Conservation (phyloP, 2,113 vertebrate genomes). For the Oreochromis tanganicae region DNA sequence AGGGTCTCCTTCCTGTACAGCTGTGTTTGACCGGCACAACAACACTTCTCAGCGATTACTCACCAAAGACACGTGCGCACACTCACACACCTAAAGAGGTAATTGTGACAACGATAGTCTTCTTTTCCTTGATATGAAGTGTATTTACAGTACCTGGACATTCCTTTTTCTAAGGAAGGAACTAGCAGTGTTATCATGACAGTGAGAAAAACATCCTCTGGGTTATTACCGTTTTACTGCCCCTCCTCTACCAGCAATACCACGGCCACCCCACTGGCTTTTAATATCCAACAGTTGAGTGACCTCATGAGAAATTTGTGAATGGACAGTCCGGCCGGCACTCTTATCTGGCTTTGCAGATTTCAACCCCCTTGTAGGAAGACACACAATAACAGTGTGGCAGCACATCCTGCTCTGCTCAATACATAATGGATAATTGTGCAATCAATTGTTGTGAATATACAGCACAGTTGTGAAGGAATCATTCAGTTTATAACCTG, state of each 20-base stretch:
- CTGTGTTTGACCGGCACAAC: conserved; percentile 57
- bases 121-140: conserved; percentile 28
- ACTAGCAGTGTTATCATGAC: conserved; percentile 33
- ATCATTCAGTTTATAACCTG: conserved; percentile 20
- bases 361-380: not conserved
- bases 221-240: not conserved
- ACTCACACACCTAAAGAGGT: not conserved
- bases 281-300: conserved; percentile 56
- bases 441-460: conserved; percentile 32
- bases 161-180: conserved; percentile 44
- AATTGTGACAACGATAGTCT: not conserved
- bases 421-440: conserved; percentile 44
- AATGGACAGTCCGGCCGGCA: conserved; percentile 35
- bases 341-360: conserved; percentile 49
- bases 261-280: not conserved
- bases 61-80: conserved; percentile 7
- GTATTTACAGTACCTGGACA: not conserved
- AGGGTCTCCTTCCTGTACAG: conserved; percentile 70
- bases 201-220: conserved; percentile 63
- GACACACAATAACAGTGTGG: conserved; percentile 58
- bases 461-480: conserved; percentile 2
- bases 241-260: not conserved
- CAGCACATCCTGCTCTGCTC: conserved; percentile 58
- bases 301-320: conserved; percentile 63
- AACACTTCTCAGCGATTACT: conserved; percentile 52